Conservation (phyloP, 2,888 invertebrate species). For the Scrobipalpa costella region DNA sequence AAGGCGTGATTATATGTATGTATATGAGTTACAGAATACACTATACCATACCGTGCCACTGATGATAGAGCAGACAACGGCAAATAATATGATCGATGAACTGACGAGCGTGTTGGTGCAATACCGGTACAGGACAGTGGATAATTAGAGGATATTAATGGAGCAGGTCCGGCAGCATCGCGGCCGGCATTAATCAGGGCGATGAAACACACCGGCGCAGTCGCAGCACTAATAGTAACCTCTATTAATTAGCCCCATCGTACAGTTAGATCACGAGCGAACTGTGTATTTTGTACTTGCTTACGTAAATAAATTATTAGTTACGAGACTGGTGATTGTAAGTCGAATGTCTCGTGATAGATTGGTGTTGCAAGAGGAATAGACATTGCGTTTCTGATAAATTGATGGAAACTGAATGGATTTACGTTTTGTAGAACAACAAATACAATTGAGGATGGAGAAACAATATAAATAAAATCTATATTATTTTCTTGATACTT, state of each 20-base stretch:
- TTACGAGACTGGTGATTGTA: neutral
- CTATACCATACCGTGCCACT: too few relatives aligned
- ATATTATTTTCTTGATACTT: too few relatives aligned
- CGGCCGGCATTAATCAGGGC: constrained; percentile 19
- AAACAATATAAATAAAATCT: too few relatives aligned
- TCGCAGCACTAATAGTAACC: constrained; percentile 48
- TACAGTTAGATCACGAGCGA: constrained; percentile 49
- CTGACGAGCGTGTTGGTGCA: constrained; percentile 34
- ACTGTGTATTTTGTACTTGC: constrained; percentile 6
- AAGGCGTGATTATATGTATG: too few relatives aligned
- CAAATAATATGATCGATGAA: constrained; percentile 27
- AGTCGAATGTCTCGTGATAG: neutral
- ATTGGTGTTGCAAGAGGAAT: neutral
- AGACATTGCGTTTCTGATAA: too few relatives aligned
- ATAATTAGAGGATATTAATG: constrained; percentile 55
- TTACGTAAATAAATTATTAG: constrained; percentile 27
- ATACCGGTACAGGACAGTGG: constrained; percentile 48
- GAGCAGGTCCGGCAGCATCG: constrained; percentile 2
- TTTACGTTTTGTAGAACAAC: too few relatives aligned
- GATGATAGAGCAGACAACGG: neutral
- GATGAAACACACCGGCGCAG: constrained; percentile 41
- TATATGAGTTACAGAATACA: too few relatives aligned
- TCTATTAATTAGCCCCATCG: constrained; percentile 71
- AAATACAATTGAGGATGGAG: too few relatives aligned
- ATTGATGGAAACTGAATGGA: too few relatives aligned